Conservation (phyloP, 2,797 vertebrate species). For the Heterohyrax brucei region DNA sequence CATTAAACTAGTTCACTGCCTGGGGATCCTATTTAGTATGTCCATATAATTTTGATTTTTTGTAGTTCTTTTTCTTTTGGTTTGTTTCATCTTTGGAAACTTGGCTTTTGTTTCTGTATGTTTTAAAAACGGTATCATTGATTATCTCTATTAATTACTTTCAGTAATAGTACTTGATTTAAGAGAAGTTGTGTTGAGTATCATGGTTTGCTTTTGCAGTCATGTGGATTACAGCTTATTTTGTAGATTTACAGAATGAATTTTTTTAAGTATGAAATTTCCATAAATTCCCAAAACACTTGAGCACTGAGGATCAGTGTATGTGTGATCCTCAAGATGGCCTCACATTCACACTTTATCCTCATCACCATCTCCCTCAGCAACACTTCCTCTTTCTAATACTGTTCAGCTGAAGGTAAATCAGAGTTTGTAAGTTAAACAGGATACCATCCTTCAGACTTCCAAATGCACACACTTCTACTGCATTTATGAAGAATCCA, state of each 20-base stretch:
- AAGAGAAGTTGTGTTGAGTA: conserved; percentile 45
- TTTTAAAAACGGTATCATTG: neutral
- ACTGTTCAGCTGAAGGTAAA: neutral
- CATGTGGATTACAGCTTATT: neutral
- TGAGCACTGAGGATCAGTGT: neutral
- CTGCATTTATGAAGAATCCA: no score
- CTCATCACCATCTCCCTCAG: neutral
- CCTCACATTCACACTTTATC: neutral
- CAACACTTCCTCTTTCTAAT: neutral
- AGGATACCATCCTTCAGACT: no score
- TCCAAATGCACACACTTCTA: no score
- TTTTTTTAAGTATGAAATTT: neutral
- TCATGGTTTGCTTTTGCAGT: conserved; percentile 34
- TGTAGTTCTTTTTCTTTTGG: conserved; percentile 69
- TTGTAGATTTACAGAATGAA: conserved; percentile 11
- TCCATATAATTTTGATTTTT: conserved; percentile 73
- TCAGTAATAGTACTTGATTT: conserved; percentile 53
- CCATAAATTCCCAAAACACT: conserved; percentile 5
- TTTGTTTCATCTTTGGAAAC: conserved; percentile 72
- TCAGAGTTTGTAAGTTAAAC: neutral
- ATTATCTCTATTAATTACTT: conserved; percentile 57
- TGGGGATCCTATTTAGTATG: conserved; percentile 75
- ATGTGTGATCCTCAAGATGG: neutral
- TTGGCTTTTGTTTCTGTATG: conserved; percentile 66
- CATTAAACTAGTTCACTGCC: conserved; percentile 74